Percentiles rank a stretch among this genome's conserved stretches.
Conservation (phyloP, 2,888 invertebrate species). For the Junonia oenone region DNA sequence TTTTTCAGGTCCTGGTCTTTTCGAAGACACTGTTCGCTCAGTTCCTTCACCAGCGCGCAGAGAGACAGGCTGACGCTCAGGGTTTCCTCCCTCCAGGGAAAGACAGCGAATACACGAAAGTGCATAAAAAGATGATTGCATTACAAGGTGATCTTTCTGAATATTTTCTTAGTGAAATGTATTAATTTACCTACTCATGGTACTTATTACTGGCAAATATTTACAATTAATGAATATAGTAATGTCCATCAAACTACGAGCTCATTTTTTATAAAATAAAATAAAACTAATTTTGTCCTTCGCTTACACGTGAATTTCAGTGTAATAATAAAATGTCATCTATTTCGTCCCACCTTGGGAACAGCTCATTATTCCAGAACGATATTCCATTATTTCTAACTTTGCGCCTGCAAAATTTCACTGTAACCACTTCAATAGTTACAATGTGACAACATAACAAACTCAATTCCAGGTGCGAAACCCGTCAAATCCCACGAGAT, state of each 20-base stretch:
- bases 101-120: slow-evolving; percentile 77
- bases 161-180: background rate
- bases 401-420: no score
- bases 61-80: slow-evolving; percentile 72
- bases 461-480: slow-evolving; percentile 69
- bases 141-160: slow-evolving; percentile 60
- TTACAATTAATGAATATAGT: background rate
- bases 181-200: no score
- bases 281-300: no score
- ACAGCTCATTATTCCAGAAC: no score
- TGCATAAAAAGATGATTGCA: slow-evolving; percentile 82
- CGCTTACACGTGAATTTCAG: no score
- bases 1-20: slow-evolving; percentile 80
- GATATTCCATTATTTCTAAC: no score
- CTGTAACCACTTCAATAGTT: no score
- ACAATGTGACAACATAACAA: no score
- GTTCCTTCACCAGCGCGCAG: slow-evolving; percentile 86
- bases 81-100: slow-evolving; percentile 40
- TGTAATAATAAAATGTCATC: no score
- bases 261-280: no score
- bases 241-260: no score
- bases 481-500: slow-evolving; percentile 84
- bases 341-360: no score
- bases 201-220: background rate
- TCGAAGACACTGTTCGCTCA: slow-evolving; percentile 88